phyloP scores from a whole-genome alignment of 2,888 invertebrate genomes.

The Mesorhabditis sp. region DNA sequence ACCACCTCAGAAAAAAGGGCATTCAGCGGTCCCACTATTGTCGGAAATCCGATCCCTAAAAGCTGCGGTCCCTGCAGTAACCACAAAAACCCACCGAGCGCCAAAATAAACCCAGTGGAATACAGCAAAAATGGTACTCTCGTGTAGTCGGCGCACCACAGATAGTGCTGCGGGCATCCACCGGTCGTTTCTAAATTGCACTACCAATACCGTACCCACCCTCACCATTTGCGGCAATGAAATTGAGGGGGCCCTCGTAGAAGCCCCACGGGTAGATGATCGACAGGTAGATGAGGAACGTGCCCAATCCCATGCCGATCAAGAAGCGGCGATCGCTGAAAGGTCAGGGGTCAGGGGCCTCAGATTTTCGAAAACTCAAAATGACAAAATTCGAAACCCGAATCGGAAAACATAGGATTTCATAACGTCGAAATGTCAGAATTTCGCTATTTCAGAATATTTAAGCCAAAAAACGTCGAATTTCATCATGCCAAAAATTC shows the following conservation, averaged over 20 bases:
- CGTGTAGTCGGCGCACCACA: not conserved
- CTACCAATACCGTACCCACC: not conserved
- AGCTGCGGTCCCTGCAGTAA: conserved; percentile 3
- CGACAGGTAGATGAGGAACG: conserved; percentile 10
- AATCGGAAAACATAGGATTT: not conserved
- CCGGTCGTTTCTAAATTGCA: not conserved
- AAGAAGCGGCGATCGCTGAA: not conserved
- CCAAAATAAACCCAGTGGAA: not conserved
- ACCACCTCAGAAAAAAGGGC: conserved; percentile 11
- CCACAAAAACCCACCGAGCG: not conserved
- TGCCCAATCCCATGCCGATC: not conserved
- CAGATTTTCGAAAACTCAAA: too few relatives aligned
- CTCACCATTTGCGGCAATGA: not conserved
- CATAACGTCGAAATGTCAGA: too few relatives aligned
- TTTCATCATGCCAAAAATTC: too few relatives aligned
- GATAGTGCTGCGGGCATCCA: not conserved
- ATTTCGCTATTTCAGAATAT: too few relatives aligned
- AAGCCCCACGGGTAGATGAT: conserved; percentile 10
- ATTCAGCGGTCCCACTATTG: conserved; percentile 8
- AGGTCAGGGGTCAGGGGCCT: not conserved
- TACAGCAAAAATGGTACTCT: not conserved
- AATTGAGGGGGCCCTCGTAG: conserved; percentile 9
- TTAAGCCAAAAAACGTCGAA: too few relatives aligned
- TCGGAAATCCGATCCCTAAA: conserved; percentile 11
- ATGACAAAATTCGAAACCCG: too few relatives aligned